Base-by-base conservation (phyloP, 2,113 vertebrate genomes). In the Poicephalus gulielmi region DNA sequence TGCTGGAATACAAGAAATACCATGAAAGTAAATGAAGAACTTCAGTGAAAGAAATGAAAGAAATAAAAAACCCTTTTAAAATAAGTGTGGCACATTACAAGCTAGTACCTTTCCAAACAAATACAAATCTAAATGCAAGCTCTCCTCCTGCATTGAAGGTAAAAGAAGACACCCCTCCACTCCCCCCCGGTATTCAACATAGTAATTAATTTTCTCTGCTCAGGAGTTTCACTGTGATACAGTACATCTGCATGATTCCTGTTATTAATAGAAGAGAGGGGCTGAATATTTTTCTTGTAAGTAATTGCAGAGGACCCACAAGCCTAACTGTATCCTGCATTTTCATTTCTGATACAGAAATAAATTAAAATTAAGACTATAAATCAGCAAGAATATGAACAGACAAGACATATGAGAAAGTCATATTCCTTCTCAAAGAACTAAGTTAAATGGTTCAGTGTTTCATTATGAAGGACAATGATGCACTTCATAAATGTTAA, bases 1-100 rank as follows among this genome's bases (percentile, higher is more conserved):
- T 71, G 47, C 52, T 80, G 50, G 28, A 92, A 91, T n/a, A 67
- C 18, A 64, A 92, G 24, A 47, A 82, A n/a, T n/a, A 75, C 16
- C 47, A 47, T 0, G 0, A 55, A 92, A 63, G 5, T 39, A 88
- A 91, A 79, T 30, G 1, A 84, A 39, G 37, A 93, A 83, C 37
- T 22, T 11, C 46, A 92, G 30, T 39, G 50, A 75, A 92, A 86
- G 14, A 63, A 82, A 2, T 13, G 13, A 90, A 83, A 43, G 8
- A 7, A 67, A 59, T 23, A 60, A 52, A 16, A 15, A 13, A 17
- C 0, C 6, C 17, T 43, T 63, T 37, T 12, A 41, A 93, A 85
- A 3, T 16, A 79, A 60, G 10, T 19, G 3, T 66, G 31, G 79
- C 18, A 15, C 4, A 35, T 66, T 35, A 88, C 57, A 92, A 92